These are phyloP conservation scores for Lamprologus lemairii DNA, from an alignment of 2,113 vertebrate species.

Conservation along the genomic window DNA sequence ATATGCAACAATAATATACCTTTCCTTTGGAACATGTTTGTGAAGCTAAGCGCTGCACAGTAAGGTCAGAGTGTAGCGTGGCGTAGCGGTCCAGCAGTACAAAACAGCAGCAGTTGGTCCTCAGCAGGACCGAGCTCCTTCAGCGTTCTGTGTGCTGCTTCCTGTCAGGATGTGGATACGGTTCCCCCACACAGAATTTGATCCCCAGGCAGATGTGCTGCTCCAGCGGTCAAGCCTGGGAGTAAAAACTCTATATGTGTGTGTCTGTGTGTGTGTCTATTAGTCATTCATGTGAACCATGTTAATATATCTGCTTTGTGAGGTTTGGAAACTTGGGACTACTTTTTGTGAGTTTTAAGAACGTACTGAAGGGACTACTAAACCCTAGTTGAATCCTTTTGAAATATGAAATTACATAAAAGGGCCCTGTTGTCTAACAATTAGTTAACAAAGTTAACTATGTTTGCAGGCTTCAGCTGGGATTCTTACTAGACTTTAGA, in stretches of 20 bases:
- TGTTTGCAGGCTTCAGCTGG: background rate
- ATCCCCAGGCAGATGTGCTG: constrained; percentile 65
- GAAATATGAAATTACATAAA: background rate
- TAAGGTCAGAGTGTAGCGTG: background rate
- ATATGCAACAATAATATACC: background rate
- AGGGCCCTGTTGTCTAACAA: background rate
- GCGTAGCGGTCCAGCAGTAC: background rate
- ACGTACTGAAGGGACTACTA: background rate
- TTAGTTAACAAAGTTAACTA: background rate
- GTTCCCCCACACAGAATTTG: constrained; percentile 74
- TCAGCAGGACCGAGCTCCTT: constrained; percentile 33
- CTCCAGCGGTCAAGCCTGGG: constrained; percentile 49
- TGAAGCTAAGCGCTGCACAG: background rate
- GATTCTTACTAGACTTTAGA: background rate
- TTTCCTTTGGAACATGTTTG: background rate
- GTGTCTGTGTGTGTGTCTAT: background rate
- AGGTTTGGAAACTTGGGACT: background rate
- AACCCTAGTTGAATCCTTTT: background rate
- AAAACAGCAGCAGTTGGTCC: constrained; percentile 47
- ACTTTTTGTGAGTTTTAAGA: background rate
- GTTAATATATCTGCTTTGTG: background rate
- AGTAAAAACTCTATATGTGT: background rate
- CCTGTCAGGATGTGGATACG: constrained; percentile 74
- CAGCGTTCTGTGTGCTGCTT: constrained; percentile 61
- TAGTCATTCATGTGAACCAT: background rate